These are phyloP conservation scores for Motacilla tschutschensis DNA, from an alignment of 2,113 vertebrate species.

Conservation along the genomic window DNA sequence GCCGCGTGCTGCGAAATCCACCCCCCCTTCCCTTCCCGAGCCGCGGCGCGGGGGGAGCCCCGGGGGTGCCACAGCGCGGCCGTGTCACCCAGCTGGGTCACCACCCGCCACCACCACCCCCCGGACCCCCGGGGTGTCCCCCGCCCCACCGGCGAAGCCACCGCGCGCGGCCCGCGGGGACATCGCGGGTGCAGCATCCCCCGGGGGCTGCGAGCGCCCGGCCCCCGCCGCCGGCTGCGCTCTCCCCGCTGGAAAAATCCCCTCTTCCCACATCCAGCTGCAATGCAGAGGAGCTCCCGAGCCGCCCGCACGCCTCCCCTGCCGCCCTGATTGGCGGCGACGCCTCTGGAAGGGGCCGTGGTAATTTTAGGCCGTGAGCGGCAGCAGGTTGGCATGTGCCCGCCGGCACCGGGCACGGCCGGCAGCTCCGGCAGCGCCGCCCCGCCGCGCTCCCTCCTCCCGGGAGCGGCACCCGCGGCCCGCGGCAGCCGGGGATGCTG, in stretches of 20 bases:
- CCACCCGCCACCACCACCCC: accelerated
- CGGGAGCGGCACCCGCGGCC: not conserved
- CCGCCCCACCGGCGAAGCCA: not conserved
- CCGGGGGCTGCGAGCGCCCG: not conserved
- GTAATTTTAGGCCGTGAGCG: not conserved
- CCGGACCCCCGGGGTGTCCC: not conserved
- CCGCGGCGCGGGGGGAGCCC: not conserved
- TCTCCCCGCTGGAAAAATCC: not conserved
- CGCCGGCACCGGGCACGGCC: not conserved
- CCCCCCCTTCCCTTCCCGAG: not conserved
- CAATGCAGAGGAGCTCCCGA: slow-evolving; percentile 42
- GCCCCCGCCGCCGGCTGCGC: no score
- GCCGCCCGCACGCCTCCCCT: not conserved
- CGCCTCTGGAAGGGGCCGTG: not conserved
- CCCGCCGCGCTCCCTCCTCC: not conserved
- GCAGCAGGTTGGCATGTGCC: slow-evolving; percentile 14
- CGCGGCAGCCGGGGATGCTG: not conserved
- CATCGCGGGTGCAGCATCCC: not conserved
- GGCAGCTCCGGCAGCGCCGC: not conserved
- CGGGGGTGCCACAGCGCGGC: not conserved
- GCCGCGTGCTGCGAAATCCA: not conserved
- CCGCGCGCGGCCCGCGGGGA: not conserved
- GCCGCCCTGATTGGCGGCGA: not conserved
- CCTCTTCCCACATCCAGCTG: slow-evolving; percentile 9
- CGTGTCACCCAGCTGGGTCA: not conserved